A percentile compares a stretch with the other conserved stretches of the same genome.
These are phyloP conservation scores for Shargacucullia verbasci DNA, from an alignment of 2,888 invertebrate species.

Conservation along the genomic window DNA sequence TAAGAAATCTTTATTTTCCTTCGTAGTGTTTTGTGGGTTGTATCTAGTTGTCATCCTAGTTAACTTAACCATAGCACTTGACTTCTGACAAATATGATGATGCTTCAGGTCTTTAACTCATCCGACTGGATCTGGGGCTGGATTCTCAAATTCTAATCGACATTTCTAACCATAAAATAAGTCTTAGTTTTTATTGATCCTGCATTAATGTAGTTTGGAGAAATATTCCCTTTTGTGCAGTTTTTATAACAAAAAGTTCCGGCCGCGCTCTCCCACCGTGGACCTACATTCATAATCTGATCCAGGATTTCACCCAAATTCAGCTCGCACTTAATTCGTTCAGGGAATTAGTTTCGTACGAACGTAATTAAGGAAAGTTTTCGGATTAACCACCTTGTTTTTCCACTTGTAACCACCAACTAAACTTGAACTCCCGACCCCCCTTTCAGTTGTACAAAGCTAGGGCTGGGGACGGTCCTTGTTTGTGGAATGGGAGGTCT, in stretches of 20 bases:
- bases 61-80: too few species aligned
- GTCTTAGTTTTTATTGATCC: not conserved
- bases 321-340: conserved; percentile 81
- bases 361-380: conserved; percentile 87
- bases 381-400: conserved; percentile 85
- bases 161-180: too few species aligned
- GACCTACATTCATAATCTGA: conserved; percentile 73
- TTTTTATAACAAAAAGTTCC: conserved; percentile 47
- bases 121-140: too few species aligned
- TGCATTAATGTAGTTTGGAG: conserved; percentile 25
- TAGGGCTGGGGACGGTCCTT: conserved; percentile 24
- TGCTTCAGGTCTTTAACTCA: too few species aligned
- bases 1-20: too few species aligned
- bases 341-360: conserved; percentile 84
- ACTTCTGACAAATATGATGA: too few species aligned
- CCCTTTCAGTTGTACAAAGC: conserved; percentile 26
- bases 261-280: conserved; percentile 29
- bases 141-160: too few species aligned
- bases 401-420: conserved; percentile 75
- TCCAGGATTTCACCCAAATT: conserved; percentile 78
- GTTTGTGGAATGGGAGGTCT: conserved; percentile 56
- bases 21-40: too few species aligned
- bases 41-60: too few species aligned
- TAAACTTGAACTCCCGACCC: conserved; percentile 59
- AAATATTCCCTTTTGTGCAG: conserved; percentile 39